Evolutionary conservation across 2,113 vertebrate genomes (phyloP), one percentile per base, ranked within the genome.

Genomic region (Tetraodon nigroviridis): DNA sequence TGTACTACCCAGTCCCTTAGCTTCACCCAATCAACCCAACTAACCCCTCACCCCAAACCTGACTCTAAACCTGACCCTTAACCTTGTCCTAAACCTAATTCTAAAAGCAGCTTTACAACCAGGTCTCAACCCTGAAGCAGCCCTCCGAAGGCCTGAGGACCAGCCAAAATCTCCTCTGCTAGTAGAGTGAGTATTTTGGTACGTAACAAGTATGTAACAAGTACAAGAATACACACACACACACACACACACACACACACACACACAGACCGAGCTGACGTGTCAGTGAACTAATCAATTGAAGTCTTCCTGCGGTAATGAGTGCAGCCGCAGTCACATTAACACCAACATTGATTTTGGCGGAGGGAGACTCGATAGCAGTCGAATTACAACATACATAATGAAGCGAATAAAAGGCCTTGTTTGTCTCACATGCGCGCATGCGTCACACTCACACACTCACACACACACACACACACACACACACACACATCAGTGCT

Each of bases 201-300:
- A 24, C 22, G 22, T 24, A 24, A 2, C 5, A 5, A 24, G 22
- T 24, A 24, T 24, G 5, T 24, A 24, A 24, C 47, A 49, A 6
- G 13, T 19, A 24, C 24, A 27, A 4, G 7, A 3, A 5, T 6
- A 27, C 24, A 27, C 2, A 5, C 2, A 27, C 4, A 46, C 44
- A 46, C 44, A 46, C 44, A 46, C 17, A 46, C 44, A 46, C 44
- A 46, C 44, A 46, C 44, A 46, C 44, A 46, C 44, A n/a, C 44
- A 46, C 44, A 46, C 44, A 46, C 44, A 46, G 3, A 46, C 44
- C 6, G 15, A 46, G 32, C 49, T n/a, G 61, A 76, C 67, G 85
- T 74, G 78, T 83, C 80, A 56, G 76, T 66, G 76, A 60, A 75
- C 73, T 73, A 74, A 86, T 86, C 85, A 82, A 86, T 84, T 61